Base-by-base conservation (phyloP, 2,888 invertebrate genomes). In the Trichacis sp. region DNA sequence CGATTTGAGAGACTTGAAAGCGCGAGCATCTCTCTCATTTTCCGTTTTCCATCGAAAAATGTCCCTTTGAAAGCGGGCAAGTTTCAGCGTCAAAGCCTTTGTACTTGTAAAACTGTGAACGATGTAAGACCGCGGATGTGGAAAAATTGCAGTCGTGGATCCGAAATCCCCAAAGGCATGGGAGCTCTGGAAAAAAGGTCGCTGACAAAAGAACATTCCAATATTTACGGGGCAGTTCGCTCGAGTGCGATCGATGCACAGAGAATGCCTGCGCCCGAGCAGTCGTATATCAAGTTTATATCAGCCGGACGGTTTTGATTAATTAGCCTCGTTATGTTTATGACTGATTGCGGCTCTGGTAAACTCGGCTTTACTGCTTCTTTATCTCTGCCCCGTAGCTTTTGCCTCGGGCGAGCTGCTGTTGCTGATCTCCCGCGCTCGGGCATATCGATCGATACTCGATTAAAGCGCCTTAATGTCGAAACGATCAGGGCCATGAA, bases 231-330 rank as follows among this genome's bases (percentile, higher is more conserved):
- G n/a, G 33, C 33, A 33, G 8, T 33, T 3, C 8, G 33, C 33
- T 24, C 24, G 9, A n/a, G 2, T 2, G 2, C 33, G 42, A 42
- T 42, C 42, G 17, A 42, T 42, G 42, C 18, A 14, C 42, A 42
- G 14, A 42, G 52, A 45, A 57, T 19, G 59, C 46, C 59, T 56
- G 62, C 56, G 48, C 52, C 51, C 59, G 51, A 68, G 48, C 24
- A 55, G 58, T 70, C 74, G 55, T 75, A 73, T 70, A 74, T 73
- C 74, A 73, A 63, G 51, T 65, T 61, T 65, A 72, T 73, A 74
- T 70, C 73, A 70, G 62, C 70, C 67, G 74, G 76, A 76, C 76
- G 76, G 70, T 75, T 78, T 75, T 76, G 79, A 76, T 72, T 76
- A 75, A 78, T 77, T 76, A 73, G 73, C 69, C 73, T 77, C 74